A percentile compares a stretch with the other conserved stretches of the same genome.
Evolutionary conservation across 2,113 vertebrate genomes (phyloP).

Genomic region (Erpornis zantholeuca): DNA sequence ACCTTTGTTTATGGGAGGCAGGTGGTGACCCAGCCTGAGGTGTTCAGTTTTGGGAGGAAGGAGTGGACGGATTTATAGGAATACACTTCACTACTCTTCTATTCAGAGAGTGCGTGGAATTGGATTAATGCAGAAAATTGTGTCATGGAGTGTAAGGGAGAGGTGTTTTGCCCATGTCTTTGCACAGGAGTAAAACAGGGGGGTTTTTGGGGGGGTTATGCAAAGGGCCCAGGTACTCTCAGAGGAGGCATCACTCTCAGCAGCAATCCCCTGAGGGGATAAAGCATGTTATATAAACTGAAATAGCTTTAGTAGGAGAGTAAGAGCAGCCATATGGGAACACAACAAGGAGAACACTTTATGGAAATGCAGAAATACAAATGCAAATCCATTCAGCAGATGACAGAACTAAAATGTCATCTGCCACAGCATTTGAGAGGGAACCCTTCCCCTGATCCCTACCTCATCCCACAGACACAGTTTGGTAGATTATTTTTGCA

Average conservation of each 20-base stretch:
- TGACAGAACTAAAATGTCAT: background rate
- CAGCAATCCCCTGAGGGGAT: background rate
- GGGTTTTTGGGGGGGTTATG: background rate
- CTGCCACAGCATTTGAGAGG: background rate
- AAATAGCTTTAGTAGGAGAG: background rate
- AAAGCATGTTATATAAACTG: background rate
- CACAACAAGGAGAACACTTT: background rate
- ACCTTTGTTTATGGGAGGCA: background rate
- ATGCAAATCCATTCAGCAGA: background rate
- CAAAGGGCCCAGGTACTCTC: accelerated
- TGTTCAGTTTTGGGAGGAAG: background rate
- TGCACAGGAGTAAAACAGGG: background rate
- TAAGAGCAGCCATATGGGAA: background rate
- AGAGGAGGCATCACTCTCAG: background rate
- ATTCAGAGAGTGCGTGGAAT: background rate
- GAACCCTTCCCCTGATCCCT: background rate
- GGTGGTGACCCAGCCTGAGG: background rate
- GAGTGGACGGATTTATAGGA: background rate
- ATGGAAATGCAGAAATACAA: background rate
- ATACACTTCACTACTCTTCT: background rate
- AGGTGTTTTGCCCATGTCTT: background rate
- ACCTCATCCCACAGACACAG: background rate
- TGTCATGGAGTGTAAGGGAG: background rate
- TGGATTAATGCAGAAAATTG: background rate
- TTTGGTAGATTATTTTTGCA: background rate